phyloP scores from a whole-genome alignment of 2,888 invertebrate genomes.

The Elmis aenea region DNA sequence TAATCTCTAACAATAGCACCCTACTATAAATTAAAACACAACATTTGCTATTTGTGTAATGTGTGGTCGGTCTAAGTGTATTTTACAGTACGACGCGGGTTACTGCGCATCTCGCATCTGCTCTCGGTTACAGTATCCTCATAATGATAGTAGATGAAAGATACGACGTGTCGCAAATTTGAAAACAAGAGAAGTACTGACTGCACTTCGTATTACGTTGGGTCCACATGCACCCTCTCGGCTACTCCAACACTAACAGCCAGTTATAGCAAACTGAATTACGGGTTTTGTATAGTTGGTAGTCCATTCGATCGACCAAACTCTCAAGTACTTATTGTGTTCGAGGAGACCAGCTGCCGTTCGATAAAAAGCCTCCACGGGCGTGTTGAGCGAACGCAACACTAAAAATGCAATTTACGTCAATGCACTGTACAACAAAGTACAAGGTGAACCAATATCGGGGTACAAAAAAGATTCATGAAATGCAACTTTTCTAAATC shows the following conservation, averaged over 20 bases:
- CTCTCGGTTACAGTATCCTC: no score
- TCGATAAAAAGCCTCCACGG: constrained; percentile 15
- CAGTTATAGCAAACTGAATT: constrained; percentile 27
- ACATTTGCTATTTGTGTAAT: constrained; percentile 12
- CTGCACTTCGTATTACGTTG: constrained; percentile 13
- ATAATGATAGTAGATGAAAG: constrained; percentile 20
- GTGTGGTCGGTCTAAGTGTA: no score
- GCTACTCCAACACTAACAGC: constrained; percentile 23
- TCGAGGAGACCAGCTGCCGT: constrained; percentile 27
- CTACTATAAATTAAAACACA: constrained; percentile 22
- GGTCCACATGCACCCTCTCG: constrained; percentile 14
- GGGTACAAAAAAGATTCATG: no score
- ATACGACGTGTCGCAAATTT: constrained; percentile 22
- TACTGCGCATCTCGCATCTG: no score
- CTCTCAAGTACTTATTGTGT: constrained; percentile 29
- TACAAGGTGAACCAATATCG: no score
- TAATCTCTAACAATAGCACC: constrained; percentile 16
- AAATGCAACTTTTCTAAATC: no score
- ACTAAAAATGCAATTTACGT: no score
- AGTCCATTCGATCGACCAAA: constrained; percentile 26
- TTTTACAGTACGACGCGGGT: no score
- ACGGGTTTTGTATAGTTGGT: constrained; percentile 23
- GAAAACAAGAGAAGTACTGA: constrained; percentile 9
- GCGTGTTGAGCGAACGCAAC: no score
- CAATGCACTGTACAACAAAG: no score